These are phyloP conservation scores for Notiomystis cincta DNA, from an alignment of 2,113 vertebrate species.

Conservation along the genomic window DNA sequence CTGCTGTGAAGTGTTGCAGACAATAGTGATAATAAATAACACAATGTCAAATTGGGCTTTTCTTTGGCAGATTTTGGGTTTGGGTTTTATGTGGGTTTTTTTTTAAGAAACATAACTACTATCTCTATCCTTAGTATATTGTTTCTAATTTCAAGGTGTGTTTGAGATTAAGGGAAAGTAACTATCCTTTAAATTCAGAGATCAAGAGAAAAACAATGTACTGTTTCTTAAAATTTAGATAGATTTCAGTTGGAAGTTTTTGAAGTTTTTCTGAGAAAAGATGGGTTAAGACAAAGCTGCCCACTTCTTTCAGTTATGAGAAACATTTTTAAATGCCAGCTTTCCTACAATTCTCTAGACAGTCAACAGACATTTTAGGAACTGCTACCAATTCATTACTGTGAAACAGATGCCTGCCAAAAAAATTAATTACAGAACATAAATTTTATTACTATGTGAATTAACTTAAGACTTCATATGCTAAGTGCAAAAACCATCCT, in stretches of 20 bases:
- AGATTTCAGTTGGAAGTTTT: background rate
- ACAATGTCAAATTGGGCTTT: accelerated
- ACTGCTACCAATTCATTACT: slow-evolving; percentile 54
- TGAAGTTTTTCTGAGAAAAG: background rate
- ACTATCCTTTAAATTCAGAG: background rate
- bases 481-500: background rate
- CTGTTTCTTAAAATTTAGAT: background rate
- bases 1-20: background rate
- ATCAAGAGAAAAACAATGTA: background rate
- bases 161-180: background rate
- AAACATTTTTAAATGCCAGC: slow-evolving; percentile 24
- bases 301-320: background rate
- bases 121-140: background rate
- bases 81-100: background rate
- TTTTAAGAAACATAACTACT: background rate
- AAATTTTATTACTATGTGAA: slow-evolving; percentile 50
- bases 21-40: background rate
- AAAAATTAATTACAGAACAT: slow-evolving; percentile 55
- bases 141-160: background rate
- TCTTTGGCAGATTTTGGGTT: background rate
- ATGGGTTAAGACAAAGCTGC: background rate
- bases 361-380: slow-evolving; percentile 44
- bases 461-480: slow-evolving; percentile 12
- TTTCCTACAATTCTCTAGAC: slow-evolving; percentile 43
- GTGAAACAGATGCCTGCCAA: slow-evolving; percentile 50